Evolutionary conservation across 2,888 invertebrate genomes (phyloP).

Genomic region (Noctua comes): DNA sequence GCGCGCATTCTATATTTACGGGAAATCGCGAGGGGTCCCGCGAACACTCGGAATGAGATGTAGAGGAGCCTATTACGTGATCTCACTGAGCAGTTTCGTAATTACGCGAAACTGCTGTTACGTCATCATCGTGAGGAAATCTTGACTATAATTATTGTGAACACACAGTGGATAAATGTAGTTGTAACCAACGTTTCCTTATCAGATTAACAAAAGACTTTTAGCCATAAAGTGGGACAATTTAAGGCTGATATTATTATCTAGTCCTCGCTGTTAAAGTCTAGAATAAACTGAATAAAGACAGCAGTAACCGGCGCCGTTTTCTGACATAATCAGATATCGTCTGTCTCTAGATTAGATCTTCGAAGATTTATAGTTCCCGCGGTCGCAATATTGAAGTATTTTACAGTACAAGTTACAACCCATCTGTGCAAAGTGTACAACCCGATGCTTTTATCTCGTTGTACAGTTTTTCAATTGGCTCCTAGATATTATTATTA

Average conservation of each 20-base stretch:
- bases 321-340: conserved; percentile 65
- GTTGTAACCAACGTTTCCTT: neutral
- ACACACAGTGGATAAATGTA: neutral
- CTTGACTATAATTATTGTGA: neutral
- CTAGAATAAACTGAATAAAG: conserved; percentile 59
- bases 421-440: conserved; percentile 53
- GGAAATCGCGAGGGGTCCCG: conserved; percentile 13
- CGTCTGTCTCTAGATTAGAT: conserved; percentile 64
- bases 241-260: conserved; percentile 22
- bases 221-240: neutral
- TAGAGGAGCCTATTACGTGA: conserved; percentile 9
- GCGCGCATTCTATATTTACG: conserved; percentile 31
- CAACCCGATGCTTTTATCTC: conserved; percentile 36
- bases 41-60: conserved; percentile 14
- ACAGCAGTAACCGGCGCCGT: conserved; percentile 46
- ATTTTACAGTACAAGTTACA: conserved; percentile 64
- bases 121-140: neutral
- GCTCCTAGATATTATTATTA: conserved; percentile 13
- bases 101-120: conserved; percentile 2
- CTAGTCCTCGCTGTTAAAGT: conserved; percentile 29
- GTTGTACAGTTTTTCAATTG: conserved; percentile 56
- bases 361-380: conserved; percentile 63
- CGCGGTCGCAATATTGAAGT: conserved; percentile 64
- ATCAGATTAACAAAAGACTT: neutral
- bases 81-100: conserved; percentile 22